A percentile compares a stretch with the other conserved stretches of the same genome.
phyloP scores from a whole-genome alignment of 2,113 vertebrate genomes.

The Reinhardtius hippoglossoides region DNA sequence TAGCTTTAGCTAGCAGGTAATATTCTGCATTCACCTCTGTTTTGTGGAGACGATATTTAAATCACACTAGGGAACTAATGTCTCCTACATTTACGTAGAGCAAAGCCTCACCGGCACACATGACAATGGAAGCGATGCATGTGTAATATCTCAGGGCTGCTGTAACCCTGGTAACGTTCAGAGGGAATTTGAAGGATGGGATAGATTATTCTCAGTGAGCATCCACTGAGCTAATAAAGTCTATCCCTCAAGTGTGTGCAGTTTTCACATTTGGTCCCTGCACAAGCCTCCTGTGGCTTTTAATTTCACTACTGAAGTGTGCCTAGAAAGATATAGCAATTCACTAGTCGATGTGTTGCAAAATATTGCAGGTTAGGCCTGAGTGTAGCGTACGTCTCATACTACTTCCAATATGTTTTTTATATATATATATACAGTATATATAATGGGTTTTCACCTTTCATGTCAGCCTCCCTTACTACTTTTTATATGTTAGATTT shows the following conservation, averaged over 20 bases:
- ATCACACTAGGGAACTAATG: not conserved
- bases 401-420: not conserved
- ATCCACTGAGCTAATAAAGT: slow-evolving; percentile 58
- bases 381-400: not conserved
- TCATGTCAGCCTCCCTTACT: too few relatives aligned
- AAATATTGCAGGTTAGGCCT: not conserved
- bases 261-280: slow-evolving; percentile 50
- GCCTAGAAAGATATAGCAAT: slow-evolving; percentile 12
- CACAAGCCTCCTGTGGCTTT: slow-evolving; percentile 51
- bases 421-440: not conserved
- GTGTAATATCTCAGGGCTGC: slow-evolving; percentile 55
- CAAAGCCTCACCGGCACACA: slow-evolving; percentile 49
- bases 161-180: slow-evolving; percentile 78
- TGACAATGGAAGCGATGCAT: slow-evolving; percentile 48
- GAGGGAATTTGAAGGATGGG: slow-evolving; percentile 67
- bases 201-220: slow-evolving; percentile 63
- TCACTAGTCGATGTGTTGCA: not conserved
- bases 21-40: slow-evolving; percentile 3
- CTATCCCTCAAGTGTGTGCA: slow-evolving; percentile 56
- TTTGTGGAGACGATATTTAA: slow-evolving; percentile 12
- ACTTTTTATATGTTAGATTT: not conserved
- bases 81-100: slow-evolving; percentile 15
- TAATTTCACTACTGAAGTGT: slow-evolving; percentile 50
- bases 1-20: slow-evolving; percentile 17
- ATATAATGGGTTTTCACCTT: too few relatives aligned